phyloP scores from a whole-genome alignment of 2,888 invertebrate species.

The Xanthorhoe spadicearia region DNA sequence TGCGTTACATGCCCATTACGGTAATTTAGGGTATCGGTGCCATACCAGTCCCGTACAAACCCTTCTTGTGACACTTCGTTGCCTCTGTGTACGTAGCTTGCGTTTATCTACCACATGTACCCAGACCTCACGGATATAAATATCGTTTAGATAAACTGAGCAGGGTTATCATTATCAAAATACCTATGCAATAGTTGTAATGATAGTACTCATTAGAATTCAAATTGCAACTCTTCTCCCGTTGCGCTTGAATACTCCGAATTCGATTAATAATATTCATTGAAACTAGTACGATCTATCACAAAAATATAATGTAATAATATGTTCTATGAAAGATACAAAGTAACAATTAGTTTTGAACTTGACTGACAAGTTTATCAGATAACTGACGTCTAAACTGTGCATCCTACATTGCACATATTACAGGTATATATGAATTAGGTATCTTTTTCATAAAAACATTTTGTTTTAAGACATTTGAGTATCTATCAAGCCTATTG shows the following conservation, averaged over 20 bases:
- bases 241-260: too few relatives aligned
- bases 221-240: neutral
- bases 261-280: neutral
- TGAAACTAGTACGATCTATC: neutral
- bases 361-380: neutral
- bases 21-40: constrained; percentile 5
- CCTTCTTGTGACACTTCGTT: neutral
- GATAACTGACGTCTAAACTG: neutral
- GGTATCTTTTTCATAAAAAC: too few relatives aligned
- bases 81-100: neutral
- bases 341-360: neutral
- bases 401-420: too few relatives aligned
- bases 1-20: constrained; percentile 30
- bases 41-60: neutral
- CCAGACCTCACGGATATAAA: neutral
- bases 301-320: neutral
- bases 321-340: neutral
- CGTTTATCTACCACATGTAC: neutral
- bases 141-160: neutral
- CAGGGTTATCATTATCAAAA: neutral
- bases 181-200: neutral
- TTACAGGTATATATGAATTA: too few relatives aligned
- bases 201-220: neutral
- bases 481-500: too few relatives aligned
- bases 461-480: neutral